Percentiles rank a stretch among this genome's conserved stretches.
phyloP scores from a whole-genome alignment of 1,140 invertebrate species.

The Oscheius sp. region DNA sequence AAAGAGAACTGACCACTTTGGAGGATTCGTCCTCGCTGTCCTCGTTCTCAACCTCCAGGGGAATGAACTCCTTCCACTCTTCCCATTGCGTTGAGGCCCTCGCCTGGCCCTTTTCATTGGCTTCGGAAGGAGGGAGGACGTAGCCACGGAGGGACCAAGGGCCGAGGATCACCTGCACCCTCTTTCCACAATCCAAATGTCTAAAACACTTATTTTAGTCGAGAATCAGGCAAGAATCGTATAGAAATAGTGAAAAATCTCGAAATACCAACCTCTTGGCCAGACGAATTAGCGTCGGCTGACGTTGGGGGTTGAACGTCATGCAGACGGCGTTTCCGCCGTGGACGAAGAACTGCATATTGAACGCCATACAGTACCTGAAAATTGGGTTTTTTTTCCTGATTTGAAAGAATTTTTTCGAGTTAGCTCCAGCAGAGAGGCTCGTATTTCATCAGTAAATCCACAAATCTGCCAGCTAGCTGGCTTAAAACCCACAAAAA shows the following conservation, averaged over 20 bases:
- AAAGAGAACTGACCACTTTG: no score
- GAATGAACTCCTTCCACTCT: constrained; percentile 22
- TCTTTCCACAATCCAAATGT: constrained; percentile 13
- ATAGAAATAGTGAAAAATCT: constrained; percentile 4
- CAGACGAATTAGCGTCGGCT: constrained; percentile 25
- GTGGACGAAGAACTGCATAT: constrained; percentile 39
- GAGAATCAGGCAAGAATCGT: no score
- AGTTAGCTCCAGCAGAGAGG: background rate
- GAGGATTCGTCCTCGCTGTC: background rate
- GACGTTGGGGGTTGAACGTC: constrained; percentile 28
- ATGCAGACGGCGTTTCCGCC: constrained; percentile 34
- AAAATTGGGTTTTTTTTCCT: background rate
- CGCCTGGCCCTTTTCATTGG: background rate
- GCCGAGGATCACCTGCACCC: background rate
- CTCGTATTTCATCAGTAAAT: no score
- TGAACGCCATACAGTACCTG: constrained; percentile 29
- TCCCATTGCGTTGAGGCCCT: background rate
- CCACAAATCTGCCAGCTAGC: no score
- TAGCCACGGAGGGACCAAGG: constrained; percentile 23
- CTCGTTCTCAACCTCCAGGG: constrained; percentile 9
- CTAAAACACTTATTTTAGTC: no score
- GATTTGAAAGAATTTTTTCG: background rate
- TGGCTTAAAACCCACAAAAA: no score
- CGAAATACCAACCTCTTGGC: constrained; percentile 15
- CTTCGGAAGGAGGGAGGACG: constrained; percentile 4